Percentiles rank a stretch among this genome's conserved stretches.
Conservation (phyloP, 2,797 vertebrate species). For the Rhinophrynus dorsalis region DNA sequence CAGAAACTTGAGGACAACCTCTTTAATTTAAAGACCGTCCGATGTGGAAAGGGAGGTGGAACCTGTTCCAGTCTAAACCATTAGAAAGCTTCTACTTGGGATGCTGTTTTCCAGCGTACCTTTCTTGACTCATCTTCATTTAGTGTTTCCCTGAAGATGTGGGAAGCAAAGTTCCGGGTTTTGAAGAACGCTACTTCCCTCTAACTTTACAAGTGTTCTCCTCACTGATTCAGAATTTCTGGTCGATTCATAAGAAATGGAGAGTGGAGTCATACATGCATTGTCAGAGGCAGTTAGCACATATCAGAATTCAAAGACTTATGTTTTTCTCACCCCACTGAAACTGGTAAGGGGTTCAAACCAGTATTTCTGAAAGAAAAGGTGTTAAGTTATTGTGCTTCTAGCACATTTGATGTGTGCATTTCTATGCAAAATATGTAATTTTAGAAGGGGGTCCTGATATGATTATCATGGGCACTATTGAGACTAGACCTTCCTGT, state of each 20-base stretch:
- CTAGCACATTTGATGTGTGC: slow-evolving; percentile 19
- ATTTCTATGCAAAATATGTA: slow-evolving; percentile 25
- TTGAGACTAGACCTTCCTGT: not conserved
- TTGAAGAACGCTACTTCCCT: not conserved
- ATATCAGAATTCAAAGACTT: not conserved
- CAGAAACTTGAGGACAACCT: not conserved
- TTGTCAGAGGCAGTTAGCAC: not conserved
- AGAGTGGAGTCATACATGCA: not conserved
- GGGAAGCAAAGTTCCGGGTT: not conserved
- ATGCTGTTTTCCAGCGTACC: slow-evolving; percentile 7
- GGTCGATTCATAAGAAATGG: not conserved
- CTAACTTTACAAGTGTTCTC: slow-evolving; percentile 8
- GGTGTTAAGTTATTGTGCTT: slow-evolving; percentile 39
- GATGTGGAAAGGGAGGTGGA: slow-evolving; percentile 1
- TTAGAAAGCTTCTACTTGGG: not conserved
- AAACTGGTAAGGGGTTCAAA: not conserved
- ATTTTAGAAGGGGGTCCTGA: not conserved
- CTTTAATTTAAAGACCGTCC: slow-evolving; percentile 20
- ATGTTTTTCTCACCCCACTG: not conserved
- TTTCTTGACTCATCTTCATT: not conserved
- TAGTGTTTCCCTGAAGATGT: not conserved
- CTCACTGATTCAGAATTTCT: not conserved
- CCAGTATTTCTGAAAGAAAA: slow-evolving; percentile 21
- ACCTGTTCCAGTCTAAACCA: not conserved
- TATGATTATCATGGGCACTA: slow-evolving; percentile 19